Evolutionary conservation across 2,888 invertebrate genomes (phyloP), one percentile per base, ranked within the genome.

Genomic region (Harpalus rubripes): DNA sequence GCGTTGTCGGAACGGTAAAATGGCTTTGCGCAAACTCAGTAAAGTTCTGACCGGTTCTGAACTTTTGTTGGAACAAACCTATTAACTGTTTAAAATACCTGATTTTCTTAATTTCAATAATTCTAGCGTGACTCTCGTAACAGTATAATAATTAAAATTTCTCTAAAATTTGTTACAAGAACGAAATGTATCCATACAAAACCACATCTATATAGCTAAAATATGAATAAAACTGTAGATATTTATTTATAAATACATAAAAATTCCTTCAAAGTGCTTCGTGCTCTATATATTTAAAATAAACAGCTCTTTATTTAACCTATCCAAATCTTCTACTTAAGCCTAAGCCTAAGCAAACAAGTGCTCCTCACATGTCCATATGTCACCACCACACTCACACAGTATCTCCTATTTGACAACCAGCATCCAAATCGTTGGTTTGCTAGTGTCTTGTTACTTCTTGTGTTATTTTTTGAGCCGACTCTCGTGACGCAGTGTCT

Each of bases 251-350:
- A 52, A 52, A 52, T 12, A 52, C 3, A 52, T 52, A 52, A 52
- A 52, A 32, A 32, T 32, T 32, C 3, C 32, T 32, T 32, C 32
- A 32, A 32, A 1, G 32, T 32, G 32, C 5, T 32, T 32, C 32
- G 32, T 52, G 44, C 44, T 52, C 44, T 10, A 52, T 52, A 52
- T 52, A 52, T 52, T 52, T 52, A 52, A 52, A 52, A 52, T 52
- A 52, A 52, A 52, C 44, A 52, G 12, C 12, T 52, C 44, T 52
- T 52, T 52, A 52, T 52, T 52, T 52, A 52, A 52, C 44, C 10
- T 12, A 52, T 52, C 10, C 10, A 52, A 12, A 52, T 52, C 44
- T 5, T 52, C 32, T 32, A 32, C 3, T 32, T 32, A 3, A 52
- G 44, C 10, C 12, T 52, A 52, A 52, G 44, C 44, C 44, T 52